Percentiles rank a stretch among this genome's conserved stretches.
phyloP scores from a whole-genome alignment of 1,140 invertebrate species.

The Popillia japonica region DNA sequence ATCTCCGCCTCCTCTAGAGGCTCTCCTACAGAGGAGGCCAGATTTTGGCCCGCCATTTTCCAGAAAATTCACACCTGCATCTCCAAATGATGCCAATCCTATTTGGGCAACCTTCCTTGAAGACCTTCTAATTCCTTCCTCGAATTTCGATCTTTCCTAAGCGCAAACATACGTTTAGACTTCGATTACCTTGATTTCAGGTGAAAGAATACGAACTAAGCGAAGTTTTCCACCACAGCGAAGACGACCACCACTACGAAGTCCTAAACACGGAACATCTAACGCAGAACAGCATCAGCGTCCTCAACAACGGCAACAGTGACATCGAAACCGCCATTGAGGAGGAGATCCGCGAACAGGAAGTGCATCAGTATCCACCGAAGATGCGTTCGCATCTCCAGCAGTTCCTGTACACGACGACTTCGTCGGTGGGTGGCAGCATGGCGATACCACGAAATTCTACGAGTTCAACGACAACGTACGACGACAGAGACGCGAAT shows the following conservation, averaged over 20 bases:
- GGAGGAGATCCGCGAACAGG: slow-evolving; percentile 74
- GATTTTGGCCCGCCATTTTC: too few relatives aligned
- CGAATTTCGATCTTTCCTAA: too few relatives aligned
- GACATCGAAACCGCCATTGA: slow-evolving; percentile 81
- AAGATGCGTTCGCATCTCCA: slow-evolving; percentile 42
- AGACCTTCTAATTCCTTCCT: too few relatives aligned
- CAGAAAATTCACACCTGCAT: too few relatives aligned
- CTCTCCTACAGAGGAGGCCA: too few relatives aligned
- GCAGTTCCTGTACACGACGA: slow-evolving; percentile 43
- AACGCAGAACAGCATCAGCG: slow-evolving; percentile 69
- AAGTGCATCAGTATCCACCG: slow-evolving; percentile 58
- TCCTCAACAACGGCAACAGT: slow-evolving; percentile 75
- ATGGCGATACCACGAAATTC: slow-evolving; percentile 44
- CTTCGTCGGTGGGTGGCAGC: slow-evolving; percentile 20
- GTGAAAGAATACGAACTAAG: slow-evolving; percentile 85
- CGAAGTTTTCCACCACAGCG: slow-evolving; percentile 81
- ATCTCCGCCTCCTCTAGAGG: too few relatives aligned
- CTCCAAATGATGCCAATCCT: too few relatives aligned
- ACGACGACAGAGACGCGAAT: slow-evolving; percentile 51
- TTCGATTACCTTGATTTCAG: slow-evolving; percentile 62
- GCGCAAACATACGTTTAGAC: too few relatives aligned
- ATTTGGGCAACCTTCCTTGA: too few relatives aligned
- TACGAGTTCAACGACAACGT: slow-evolving; percentile 47
- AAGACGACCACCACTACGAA: slow-evolving; percentile 81
- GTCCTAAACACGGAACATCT: slow-evolving; percentile 73